Evolutionary conservation across 2,113 vertebrate genomes (phyloP).

Genomic region (Grammomys dolichurus): DNA sequence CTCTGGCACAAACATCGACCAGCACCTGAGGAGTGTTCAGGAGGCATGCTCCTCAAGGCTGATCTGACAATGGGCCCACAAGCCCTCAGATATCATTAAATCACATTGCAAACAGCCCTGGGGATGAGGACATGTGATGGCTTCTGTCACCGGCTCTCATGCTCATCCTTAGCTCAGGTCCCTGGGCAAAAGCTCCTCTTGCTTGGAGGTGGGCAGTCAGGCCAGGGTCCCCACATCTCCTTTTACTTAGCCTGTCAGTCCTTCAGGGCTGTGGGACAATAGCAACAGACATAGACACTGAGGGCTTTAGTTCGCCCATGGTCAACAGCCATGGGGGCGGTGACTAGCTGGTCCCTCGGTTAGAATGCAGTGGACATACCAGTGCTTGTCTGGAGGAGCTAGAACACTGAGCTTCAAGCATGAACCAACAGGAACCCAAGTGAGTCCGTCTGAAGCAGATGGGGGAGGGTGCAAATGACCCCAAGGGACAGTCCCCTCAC

Average conservation of each 20-base stretch:
- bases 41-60: rapidly evolving
- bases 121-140: rapidly evolving
- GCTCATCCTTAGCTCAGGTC: background rate
- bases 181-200: too few species aligned
- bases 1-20: background rate
- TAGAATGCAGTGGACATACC: rapidly evolving
- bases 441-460: background rate
- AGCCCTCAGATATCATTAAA: rapidly evolving
- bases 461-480: background rate
- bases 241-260: too few species aligned
- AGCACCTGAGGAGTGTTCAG: rapidly evolving
- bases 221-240: rapidly evolving
- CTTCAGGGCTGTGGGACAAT: background rate
- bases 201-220: rapidly evolving
- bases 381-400: background rate
- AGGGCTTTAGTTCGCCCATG: background rate
- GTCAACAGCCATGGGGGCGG: too few species aligned
- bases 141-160: rapidly evolving
- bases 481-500: rapidly evolving
- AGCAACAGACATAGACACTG: background rate
- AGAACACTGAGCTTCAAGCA: background rate
- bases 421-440: too few species aligned
- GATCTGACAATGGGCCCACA: rapidly evolving
- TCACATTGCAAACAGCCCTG: rapidly evolving
- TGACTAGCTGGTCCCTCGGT: background rate